Evolutionary conservation across 1,140 invertebrate species (phyloP), one percentile per base, ranked within the genome.

Genomic region (Gonatopus flavifemur): DNA sequence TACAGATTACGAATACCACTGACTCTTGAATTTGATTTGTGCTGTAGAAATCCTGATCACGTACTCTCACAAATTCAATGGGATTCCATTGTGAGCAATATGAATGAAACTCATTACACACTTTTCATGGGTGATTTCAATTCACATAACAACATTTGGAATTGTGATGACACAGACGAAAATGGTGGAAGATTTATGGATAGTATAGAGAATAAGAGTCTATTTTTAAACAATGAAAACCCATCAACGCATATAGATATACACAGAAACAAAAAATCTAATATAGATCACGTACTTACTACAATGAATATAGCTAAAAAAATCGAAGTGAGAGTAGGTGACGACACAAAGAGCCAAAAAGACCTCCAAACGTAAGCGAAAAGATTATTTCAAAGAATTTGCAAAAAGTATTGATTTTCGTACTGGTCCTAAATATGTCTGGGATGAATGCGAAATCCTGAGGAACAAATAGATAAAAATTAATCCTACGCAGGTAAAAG

Each of bases 11-110:
- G 3, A 56, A 51, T 41, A 40, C 35, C 16, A n/a, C n/a, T n/a
- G n/a, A 36, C 19, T 31, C 13, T 30, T 37, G 57, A 18, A 45
- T 46, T 38, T 3, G 20, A 42, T 3, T 15, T 42, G 9, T 28
- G 25, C 25, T 28, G 12, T 12, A 28, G 25, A 28, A 19, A 2
- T 25, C 57, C 54, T 8, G 57, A 45, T 24, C 59, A 64, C 12
- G 61, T 49, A 13, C 64, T 48, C 39, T 67, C 64, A 10, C 55
- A 56, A 42, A 19, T 2, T 12, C 43, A 46, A 37, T 46, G 33
- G 43, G 33, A 46, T 22, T 2, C 3, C 4, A 20, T 45, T 8
- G 3, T 33, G 5, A 20, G 22, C 5, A 45, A 45, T 21, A 3
- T 35, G 9, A 33, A 45, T 3, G 6, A 6, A 6, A 21, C n/a